These are phyloP conservation scores for Mesorhabditis belari DNA, from an alignment of 2,888 invertebrate species.

Conservation along the genomic window DNA sequence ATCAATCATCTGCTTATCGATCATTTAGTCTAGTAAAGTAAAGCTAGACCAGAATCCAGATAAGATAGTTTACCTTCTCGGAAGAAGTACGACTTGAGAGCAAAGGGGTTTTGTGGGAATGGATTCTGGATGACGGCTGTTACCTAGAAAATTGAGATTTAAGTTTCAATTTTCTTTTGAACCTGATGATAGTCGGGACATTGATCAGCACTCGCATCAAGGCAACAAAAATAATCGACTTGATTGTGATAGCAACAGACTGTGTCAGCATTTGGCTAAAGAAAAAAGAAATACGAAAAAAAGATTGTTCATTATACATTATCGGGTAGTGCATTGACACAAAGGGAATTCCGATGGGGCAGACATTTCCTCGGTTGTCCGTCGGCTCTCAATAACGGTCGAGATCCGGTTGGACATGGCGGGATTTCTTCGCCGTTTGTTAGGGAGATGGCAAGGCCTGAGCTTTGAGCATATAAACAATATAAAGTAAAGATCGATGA, in stretches of 20 bases:
- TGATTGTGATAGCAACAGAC: slow-evolving; percentile 52
- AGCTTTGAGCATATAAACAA: too few species aligned
- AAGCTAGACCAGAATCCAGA: too few species aligned
- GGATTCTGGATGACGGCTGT: slow-evolving; percentile 52
- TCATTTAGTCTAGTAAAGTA: too few species aligned
- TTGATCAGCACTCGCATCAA: slow-evolving; percentile 41
- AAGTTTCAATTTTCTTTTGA: neutral
- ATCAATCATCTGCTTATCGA: too few species aligned
- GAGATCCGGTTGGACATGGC: slow-evolving; percentile 30
- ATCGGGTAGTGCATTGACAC: slow-evolving; percentile 49
- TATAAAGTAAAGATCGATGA: too few species aligned
- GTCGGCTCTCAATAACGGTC: slow-evolving; percentile 40
- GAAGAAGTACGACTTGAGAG: slow-evolving; percentile 48
- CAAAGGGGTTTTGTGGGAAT: slow-evolving; percentile 47
- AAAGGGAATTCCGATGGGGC: slow-evolving; percentile 50
- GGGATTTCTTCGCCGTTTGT: slow-evolving; percentile 8
- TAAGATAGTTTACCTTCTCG: slow-evolving; percentile 37
- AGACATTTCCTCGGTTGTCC: slow-evolving; percentile 49
- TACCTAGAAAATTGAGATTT: slow-evolving; percentile 19
- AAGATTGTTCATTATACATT: slow-evolving; percentile 14
- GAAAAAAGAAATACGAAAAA: slow-evolving; percentile 1
- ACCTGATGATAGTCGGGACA: slow-evolving; percentile 50
- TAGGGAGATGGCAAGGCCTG: neutral
- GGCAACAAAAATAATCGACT: slow-evolving; percentile 51
- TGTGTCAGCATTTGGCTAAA: slow-evolving; percentile 46